Evolutionary conservation across 2,113 vertebrate species (phyloP).

Genomic region (Ifrita kowaldi): DNA sequence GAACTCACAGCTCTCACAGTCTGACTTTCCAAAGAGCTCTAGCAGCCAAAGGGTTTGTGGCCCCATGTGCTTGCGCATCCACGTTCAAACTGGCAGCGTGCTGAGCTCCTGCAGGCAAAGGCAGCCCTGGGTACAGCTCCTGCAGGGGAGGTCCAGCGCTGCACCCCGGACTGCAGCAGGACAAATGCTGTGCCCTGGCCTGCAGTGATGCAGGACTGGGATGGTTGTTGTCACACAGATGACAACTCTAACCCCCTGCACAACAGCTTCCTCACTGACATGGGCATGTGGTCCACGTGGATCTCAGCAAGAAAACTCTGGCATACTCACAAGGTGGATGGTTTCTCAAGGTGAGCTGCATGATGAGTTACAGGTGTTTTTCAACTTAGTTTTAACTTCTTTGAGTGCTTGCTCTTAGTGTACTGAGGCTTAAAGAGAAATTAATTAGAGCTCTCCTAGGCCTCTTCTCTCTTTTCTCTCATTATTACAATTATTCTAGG

Average conservation of each 20-base stretch:
- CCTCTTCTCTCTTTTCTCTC: neutral
- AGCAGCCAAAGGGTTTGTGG: neutral
- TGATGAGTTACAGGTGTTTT: neutral
- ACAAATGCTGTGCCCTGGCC: neutral
- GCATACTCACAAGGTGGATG: neutral
- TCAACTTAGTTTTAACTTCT: neutral
- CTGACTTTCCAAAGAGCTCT: neutral
- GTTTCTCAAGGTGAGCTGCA: neutral
- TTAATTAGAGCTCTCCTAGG: neutral
- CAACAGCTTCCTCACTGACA: neutral
- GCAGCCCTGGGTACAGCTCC: fast-evolving
- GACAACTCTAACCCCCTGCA: neutral
- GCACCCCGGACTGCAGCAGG: fast-evolving
- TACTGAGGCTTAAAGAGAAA: neutral
- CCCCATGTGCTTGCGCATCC: neutral
- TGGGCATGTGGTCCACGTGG: fast-evolving
- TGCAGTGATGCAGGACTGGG: neutral
- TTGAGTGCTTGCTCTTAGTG: neutral
- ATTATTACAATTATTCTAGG: neutral
- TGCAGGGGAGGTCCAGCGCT: neutral
- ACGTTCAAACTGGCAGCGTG: neutral
- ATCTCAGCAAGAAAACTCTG: neutral
- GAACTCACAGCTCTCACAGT: neutral
- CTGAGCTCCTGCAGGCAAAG: neutral
- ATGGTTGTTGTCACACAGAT: fast-evolving